Evolutionary conservation across 1,140 invertebrate species (phyloP).

Genomic region (Brevipalpus yothersi): DNA sequence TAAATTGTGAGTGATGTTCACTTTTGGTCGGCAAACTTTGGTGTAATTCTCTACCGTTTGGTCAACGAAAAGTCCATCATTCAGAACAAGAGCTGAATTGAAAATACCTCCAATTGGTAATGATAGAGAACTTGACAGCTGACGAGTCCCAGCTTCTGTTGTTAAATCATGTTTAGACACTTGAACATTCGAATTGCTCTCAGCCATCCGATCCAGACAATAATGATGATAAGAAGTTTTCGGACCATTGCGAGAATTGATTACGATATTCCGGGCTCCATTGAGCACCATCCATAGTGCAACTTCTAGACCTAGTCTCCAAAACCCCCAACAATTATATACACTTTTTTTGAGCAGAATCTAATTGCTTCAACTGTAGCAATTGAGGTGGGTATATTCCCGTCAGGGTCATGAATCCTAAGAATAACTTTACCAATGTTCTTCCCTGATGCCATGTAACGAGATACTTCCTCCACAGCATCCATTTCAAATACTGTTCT

Average conservation of each 20-base stretch:
- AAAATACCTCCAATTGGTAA: slow-evolving; percentile 76
- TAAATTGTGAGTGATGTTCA: slow-evolving; percentile 39
- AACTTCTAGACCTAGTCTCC: slow-evolving; percentile 80
- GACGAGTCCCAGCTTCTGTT: slow-evolving; percentile 34
- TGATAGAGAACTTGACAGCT: slow-evolving; percentile 27
- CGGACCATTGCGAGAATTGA: slow-evolving; percentile 64
- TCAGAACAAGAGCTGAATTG: slow-evolving; percentile 60
- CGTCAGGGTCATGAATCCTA: slow-evolving; percentile 37
- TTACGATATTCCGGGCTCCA: slow-evolving; percentile 52
- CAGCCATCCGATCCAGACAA: slow-evolving; percentile 27
- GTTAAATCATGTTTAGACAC: slow-evolving; percentile 40
- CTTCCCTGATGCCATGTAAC: slow-evolving; percentile 85
- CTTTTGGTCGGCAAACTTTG: slow-evolving; percentile 31
- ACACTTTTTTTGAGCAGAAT: slow-evolving; percentile 61
- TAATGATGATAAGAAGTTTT: slow-evolving; percentile 52
- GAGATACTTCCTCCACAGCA: slow-evolving; percentile 76
- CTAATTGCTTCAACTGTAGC: slow-evolving; percentile 31
- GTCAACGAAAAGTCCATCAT: slow-evolving; percentile 68
- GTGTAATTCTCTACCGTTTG: slow-evolving; percentile 52
- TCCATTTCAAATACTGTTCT: slow-evolving; percentile 51
- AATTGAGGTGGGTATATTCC: slow-evolving; percentile 28
- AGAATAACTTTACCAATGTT: slow-evolving; percentile 77
- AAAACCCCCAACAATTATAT: slow-evolving; percentile 60
- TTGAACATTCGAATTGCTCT: slow-evolving; percentile 39
- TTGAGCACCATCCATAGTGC: slow-evolving; percentile 61